phyloP scores from a whole-genome alignment of 1,140 invertebrate genomes.

The Pachyrhynchus sulphureomaculatus region DNA sequence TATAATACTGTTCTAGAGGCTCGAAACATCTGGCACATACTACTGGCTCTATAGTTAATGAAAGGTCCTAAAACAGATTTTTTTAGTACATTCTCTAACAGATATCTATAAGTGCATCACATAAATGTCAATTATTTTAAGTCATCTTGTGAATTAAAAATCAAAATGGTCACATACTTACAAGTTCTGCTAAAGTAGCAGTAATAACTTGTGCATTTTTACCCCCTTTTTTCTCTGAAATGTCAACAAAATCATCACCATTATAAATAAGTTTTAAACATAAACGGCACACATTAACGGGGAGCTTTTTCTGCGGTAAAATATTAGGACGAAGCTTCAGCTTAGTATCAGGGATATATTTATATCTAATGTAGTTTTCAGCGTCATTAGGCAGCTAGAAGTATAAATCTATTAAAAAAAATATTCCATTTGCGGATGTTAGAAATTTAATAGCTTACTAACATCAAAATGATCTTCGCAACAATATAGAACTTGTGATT shows the following conservation, averaged over 20 bases:
- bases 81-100: no score
- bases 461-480: constrained; percentile 21
- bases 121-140: no score
- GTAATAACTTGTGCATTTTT: constrained; percentile 3
- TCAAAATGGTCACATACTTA: no score
- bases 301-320: constrained; percentile 7
- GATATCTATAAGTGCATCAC: no score
- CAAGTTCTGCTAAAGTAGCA: constrained; percentile 4
- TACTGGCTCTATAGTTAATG: constrained; percentile 6
- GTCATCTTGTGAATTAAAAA: no score
- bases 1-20: constrained; percentile 2
- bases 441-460: no score
- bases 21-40: constrained; percentile 8
- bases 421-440: no score
- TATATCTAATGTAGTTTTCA: constrained; percentile 9
- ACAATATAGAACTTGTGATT: constrained; percentile 1
- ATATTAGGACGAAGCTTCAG: not conserved
- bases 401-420: not conserved
- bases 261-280: constrained; percentile 7
- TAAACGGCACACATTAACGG: constrained; percentile 8
- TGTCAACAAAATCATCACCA: not conserved
- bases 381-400: constrained; percentile 15
- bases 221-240: not conserved
- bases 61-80: constrained; percentile 4
- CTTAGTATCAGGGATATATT: constrained; percentile 10